Evolutionary conservation across 1,140 invertebrate species (phyloP).

Genomic region (Polyergus mexicanus): DNA sequence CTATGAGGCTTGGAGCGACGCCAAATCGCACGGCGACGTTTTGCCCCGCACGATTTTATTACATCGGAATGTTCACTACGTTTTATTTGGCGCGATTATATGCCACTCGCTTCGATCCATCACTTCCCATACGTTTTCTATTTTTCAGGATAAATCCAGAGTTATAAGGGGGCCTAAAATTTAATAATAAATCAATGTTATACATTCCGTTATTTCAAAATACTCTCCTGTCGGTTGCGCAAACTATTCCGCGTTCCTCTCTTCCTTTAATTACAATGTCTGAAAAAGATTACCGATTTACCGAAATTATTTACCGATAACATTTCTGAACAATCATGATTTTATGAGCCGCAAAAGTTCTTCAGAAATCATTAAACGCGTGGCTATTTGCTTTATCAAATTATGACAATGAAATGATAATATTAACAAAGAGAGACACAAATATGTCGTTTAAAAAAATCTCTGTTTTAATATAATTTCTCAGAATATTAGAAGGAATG

Average conservation of each 20-base stretch:
- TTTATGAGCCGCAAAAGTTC: conserved; percentile 7
- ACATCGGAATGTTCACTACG: neutral
- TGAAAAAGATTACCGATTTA: too few species aligned
- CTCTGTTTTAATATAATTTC: neutral
- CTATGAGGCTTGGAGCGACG: conserved; percentile 4
- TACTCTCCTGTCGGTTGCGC: neutral
- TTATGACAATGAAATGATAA: neutral
- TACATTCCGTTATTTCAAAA: neutral
- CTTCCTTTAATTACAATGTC: neutral
- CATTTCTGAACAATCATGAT: neutral
- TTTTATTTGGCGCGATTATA: conserved; percentile 14
- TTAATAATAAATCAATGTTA: neutral
- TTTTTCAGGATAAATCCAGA: neutral
- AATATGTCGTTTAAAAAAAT: conserved; percentile 10
- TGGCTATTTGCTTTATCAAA: neutral
- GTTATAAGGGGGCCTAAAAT: neutral
- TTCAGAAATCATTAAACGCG: neutral
- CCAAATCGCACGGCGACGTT: neutral
- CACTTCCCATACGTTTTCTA: neutral
- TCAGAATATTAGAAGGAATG: neutral
- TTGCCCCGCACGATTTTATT: conserved; percentile 7
- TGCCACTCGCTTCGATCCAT: neutral
- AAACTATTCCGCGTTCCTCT: neutral
- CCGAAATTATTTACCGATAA: conserved; percentile 42
- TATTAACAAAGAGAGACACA: neutral